Evolutionary conservation across 2,888 invertebrate genomes (phyloP).

Genomic region (Erynnis tages): DNA sequence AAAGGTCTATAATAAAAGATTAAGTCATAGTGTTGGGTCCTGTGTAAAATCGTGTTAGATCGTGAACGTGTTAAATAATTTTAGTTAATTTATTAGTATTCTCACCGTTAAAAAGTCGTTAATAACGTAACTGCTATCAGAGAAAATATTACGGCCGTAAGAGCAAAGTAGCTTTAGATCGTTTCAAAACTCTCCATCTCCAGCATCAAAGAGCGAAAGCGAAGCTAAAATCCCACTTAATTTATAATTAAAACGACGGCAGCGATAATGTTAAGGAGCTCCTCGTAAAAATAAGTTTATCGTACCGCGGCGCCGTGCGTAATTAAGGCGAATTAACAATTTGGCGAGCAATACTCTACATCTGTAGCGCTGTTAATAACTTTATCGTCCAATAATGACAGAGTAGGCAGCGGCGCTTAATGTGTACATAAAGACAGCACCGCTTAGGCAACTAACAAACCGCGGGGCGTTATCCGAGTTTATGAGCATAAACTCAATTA

Average conservation of each 20-base stretch:
- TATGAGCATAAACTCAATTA: constrained; percentile 67
- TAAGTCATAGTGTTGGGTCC: too few relatives aligned
- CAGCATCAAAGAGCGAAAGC: constrained; percentile 37
- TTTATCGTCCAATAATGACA: constrained; percentile 64
- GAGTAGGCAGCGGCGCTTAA: constrained; percentile 30
- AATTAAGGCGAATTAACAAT: constrained; percentile 75
- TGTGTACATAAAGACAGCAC: constrained; percentile 49
- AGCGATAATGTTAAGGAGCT: constrained; percentile 58
- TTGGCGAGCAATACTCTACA: constrained; percentile 62
- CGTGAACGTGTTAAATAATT: too few relatives aligned
- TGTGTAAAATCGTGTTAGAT: too few relatives aligned
- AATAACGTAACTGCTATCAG: constrained; percentile 7
- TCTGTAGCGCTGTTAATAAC: constrained; percentile 62
- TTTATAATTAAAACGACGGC: constrained; percentile 67
- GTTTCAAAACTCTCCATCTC: constrained; percentile 34
- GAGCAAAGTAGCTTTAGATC: constrained; percentile 34
- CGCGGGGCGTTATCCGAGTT: constrained; percentile 50
- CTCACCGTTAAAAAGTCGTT: constrained; percentile 9
- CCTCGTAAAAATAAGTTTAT: constrained; percentile 70
- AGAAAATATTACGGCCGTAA: constrained; percentile 26
- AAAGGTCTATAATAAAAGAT: too few relatives aligned
- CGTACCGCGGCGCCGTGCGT: constrained; percentile 55
- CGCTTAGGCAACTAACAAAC: constrained; percentile 63
- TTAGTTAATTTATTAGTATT: background rate
- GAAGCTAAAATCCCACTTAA: constrained; percentile 53